Base-by-base conservation (phyloP, 2,113 vertebrate genomes). In the Phainopepla nitens region DNA sequence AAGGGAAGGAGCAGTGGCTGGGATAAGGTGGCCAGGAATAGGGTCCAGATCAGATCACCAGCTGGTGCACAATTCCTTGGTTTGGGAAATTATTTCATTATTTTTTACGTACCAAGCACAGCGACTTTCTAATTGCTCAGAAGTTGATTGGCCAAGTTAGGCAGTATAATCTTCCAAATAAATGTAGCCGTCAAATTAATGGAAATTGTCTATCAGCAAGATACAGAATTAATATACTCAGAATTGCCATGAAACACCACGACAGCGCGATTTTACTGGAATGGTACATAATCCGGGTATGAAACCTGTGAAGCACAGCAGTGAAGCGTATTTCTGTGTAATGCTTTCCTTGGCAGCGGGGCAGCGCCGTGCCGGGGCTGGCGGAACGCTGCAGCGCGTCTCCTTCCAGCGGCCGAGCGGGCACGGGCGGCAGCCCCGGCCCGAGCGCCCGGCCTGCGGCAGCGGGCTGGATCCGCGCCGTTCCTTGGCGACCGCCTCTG, bases 301-400 rank as follows among this genome's bases (percentile, higher is more conserved):
- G 21, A 8, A 23, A 14, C 15, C 2, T 4, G 28, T 1, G 57
- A 13, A 15, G 27, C 28, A 0, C n/a, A 4, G 0, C 6, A 25
- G 29, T 0, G 65, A 6, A 29, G 50, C 4, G 47, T 1, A 1
- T 41, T 3, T 0, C 14, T 0, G 31, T 3, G 60, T 0, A 1
- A 0, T 0, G 5, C 42, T 2, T 2, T 1, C 47, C 51, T 4
- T 0, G 71, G 17, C 51, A 13, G 64, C 4, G 4, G 56, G 3
- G 7, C 62, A 36, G 83, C 18, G 53, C 62, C 8, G 53, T 1
- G 53, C 61, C 25, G 21, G 21, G 14, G 53, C 36, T 2, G 24
- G 3, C 60, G 7, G 42, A 9, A 0, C 4, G 13, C 51, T 0
- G 82, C n/a, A 64, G 47, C 57, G 12, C 41, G 8, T 2, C 31